Evolutionary conservation across 2,888 invertebrate genomes (phyloP).

Genomic region (Cryptus armator): DNA sequence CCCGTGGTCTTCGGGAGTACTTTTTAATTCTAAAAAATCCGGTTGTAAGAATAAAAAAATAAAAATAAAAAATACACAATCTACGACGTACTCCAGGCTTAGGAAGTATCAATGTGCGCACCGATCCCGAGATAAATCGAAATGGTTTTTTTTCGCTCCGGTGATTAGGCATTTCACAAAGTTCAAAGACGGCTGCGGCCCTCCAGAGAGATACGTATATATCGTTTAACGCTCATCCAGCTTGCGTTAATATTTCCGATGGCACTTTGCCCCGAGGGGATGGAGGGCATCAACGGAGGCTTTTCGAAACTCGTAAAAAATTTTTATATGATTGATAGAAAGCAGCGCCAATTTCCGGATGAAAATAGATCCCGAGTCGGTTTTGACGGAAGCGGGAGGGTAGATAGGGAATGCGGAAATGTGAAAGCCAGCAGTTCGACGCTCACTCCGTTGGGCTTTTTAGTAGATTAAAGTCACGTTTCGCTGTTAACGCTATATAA

Average conservation of each 20-base stretch:
- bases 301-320: constrained; percentile 7
- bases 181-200: constrained; percentile 1
- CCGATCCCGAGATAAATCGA: neutral
- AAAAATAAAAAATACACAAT: neutral
- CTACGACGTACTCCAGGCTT: neutral
- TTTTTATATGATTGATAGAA: constrained; percentile 49
- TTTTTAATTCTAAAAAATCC: no score
- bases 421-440: neutral
- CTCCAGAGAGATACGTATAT: neutral
- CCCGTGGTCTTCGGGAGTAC: neutral
- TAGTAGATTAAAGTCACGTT: constrained; percentile 65
- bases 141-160: neutral
- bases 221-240: neutral
- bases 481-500: constrained; percentile 67
- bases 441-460: constrained; percentile 62
- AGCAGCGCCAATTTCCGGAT: constrained; percentile 58
- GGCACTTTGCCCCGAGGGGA: constrained; percentile 19
- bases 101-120: neutral
- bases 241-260: constrained; percentile 21
- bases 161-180: neutral
- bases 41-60: constrained; percentile 3
- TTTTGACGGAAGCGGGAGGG: neutral
- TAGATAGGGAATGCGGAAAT: neutral
- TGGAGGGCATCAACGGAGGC: neutral
- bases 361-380: constrained; percentile 59